Base-by-base conservation (phyloP, 2,113 vertebrate species). In the Gorsachius goisagi region DNA sequence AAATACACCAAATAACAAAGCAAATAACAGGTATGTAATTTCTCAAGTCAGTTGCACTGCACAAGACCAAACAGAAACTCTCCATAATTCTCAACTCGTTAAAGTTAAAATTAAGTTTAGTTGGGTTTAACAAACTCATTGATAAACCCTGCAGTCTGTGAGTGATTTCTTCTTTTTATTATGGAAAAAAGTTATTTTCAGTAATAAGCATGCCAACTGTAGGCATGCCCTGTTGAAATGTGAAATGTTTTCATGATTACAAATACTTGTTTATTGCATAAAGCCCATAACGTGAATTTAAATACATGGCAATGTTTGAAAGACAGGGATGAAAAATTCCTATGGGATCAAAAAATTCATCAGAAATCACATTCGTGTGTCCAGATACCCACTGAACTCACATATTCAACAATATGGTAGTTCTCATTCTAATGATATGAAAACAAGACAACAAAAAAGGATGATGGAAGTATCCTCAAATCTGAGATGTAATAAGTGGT, bases 21-120 rank as follows among this genome's bases (percentile, higher is more conserved):
- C 66, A 84, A 83, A 1, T 28, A 71, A 78, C 62, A 87, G 71
- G 41, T 52, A 50, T 15, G 37, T 63, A 47, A 91, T 76, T 86
- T 90, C 87, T 72, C 68, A 71, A 91, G 77, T 93, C 89, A 47
- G 47, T 74, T 89, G 80, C 96, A 97, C 96, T 98, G 97, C 98
- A 98, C 98, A 98, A 96, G 97, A 95, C 79, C 97, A 97, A 97
- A 98, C 97, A 96, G 53, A 92, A 95, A 87, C 94, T 95, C 67
- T 88, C 90, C 90, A 79, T 95, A 95, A 97, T 94, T 93, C 59
- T 88, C 95, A 95, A 82, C 66, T 74, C 4, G 11, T 93, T 96
- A 85, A 96, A 95, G 89, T 94, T 91, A 90, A 79, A 93, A 92
- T 93, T 93, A 93, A 76, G 71, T 91, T 96, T 92, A 97, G 97